Base-by-base conservation (phyloP, 2,113 vertebrate species). In the Nerophis ophidion region DNA sequence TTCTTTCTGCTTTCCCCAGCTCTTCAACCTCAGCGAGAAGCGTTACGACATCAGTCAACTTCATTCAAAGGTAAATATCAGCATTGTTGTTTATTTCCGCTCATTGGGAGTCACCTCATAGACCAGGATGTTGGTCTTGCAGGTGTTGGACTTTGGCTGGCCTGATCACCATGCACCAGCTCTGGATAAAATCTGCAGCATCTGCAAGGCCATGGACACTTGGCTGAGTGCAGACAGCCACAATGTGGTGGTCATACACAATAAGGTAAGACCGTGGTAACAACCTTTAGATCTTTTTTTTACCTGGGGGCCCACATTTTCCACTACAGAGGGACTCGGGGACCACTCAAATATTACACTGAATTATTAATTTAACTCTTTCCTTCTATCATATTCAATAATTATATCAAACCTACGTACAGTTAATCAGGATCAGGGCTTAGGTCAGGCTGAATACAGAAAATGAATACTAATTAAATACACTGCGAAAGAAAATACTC, bases 81-180 rank as follows among this genome's bases (percentile, higher is more conserved):
- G 8, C 10, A 16, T 17, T 6, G 35, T 13, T 6, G 7, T 42
- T 40, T n/a, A 36, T 17, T 55, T 7, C 11, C 42, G 13, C 57
- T 10, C 10, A 2, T 3, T 16, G 5, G 55, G n/a, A n/a, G 11
- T 15, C 19, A 9, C 6, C 0, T 13, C 13, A 55, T 34, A 51
- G 14, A 49, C 26, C 46, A 35, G 11, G 60, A 15, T 12, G 48
- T 56, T 14, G 26, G 26, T 15, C 12, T 26, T 46, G n/a, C 63
- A 99, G 96, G 94, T 99, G 51, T 74, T 98, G 89, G 97, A 99
- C 83, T 98, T 98, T 38, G 96, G 95, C 54, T 99, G 96, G 96
- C 97, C 96, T 0, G 96, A 99, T 79, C 89, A 98, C 59, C 95
- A 99, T 15, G 97, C 96, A 4, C 97, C 97, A 0, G 95, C 97